Evolutionary conservation across 2,888 invertebrate genomes (phyloP), one percentile per base, ranked within the genome.

Genomic region (Eupithecia dodoneata): DNA sequence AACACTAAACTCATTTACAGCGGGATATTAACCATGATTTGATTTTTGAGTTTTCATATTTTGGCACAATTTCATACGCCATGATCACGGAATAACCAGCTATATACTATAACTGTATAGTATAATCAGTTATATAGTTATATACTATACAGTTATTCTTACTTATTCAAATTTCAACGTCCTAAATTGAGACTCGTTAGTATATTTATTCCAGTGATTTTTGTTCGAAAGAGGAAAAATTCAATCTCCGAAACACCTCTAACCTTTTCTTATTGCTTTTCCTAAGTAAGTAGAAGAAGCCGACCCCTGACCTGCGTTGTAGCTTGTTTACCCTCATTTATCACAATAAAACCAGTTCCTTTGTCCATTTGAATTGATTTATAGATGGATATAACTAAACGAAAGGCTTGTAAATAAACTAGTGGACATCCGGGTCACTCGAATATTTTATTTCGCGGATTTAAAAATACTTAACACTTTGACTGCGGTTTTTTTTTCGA

Each of bases 301-400:
- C 42, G 15, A 66, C 66, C 66, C 42, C 42, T 65, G 66, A 66
- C 42, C 66, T 6, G 66, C 66, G 42, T 42, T 66, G 15, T 66
- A 41, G 65, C 15, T 42, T 66, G 42, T 66, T 66, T 15, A 66
- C 66, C 66, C 42, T 42, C 41, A 66, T 66, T 66, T 66, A 66
- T 66, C 66, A 66, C 66, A 66, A 66, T 66, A 42, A 41, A 10
- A 6, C 41, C 1, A 13, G 30, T 65, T 65, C 66, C 66, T 66
- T 66, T 42, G 66, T 66, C 66, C 7, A 66, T 42, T 66, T 42
- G 42, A 42, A 66, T 15, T 66, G 66, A 66, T 66, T 66, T 66
- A 42, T 66, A 66, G 66, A 66, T 2, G 42, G 13, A 9, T 66
- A 41, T 66, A 12, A 12, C 41, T 42, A 42, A 65, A 66, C 4